phyloP scores from a whole-genome alignment of 1,140 invertebrate genomes.

The Hirudo medicinalis region DNA sequence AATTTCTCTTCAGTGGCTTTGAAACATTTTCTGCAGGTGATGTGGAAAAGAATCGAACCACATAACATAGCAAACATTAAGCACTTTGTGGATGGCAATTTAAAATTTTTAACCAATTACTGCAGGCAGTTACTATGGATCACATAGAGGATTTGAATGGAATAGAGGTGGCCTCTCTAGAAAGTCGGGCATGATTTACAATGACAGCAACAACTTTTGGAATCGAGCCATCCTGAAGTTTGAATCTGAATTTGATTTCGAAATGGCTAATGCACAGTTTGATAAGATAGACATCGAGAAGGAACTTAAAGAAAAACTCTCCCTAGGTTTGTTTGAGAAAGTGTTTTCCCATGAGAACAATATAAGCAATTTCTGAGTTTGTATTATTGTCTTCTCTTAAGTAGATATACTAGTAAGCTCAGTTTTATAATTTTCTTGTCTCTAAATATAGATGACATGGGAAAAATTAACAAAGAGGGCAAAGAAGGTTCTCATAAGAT shows the following conservation, averaged over 20 bases:
- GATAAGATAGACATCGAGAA: conserved; percentile 47
- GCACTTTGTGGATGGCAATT: background rate
- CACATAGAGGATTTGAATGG: background rate
- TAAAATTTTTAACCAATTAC: background rate
- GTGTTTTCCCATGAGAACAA: background rate
- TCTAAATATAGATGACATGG: background rate
- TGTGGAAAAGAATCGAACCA: too few relatives aligned
- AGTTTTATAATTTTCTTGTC: too few relatives aligned
- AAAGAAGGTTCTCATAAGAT: background rate
- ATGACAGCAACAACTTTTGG: conserved; percentile 20
- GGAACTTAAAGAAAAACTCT: conserved; percentile 70
- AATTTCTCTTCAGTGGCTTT: too few relatives aligned
- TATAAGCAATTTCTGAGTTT: background rate
- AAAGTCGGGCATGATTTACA: too few relatives aligned
- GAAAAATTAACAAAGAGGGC: background rate
- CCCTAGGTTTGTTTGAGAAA: conserved; percentile 49
- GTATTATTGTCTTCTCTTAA: background rate
- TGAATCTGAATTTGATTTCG: conserved; percentile 92
- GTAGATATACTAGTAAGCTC: background rate
- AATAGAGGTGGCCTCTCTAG: background rate
- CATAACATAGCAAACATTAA: background rate
- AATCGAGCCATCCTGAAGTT: conserved; percentile 60
- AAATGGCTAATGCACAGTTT: conserved; percentile 89
- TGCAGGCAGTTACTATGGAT: background rate
- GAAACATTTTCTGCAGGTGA: too few relatives aligned